phyloP scores from a whole-genome alignment of 2,113 vertebrate species.

The Chionis minor region DNA sequence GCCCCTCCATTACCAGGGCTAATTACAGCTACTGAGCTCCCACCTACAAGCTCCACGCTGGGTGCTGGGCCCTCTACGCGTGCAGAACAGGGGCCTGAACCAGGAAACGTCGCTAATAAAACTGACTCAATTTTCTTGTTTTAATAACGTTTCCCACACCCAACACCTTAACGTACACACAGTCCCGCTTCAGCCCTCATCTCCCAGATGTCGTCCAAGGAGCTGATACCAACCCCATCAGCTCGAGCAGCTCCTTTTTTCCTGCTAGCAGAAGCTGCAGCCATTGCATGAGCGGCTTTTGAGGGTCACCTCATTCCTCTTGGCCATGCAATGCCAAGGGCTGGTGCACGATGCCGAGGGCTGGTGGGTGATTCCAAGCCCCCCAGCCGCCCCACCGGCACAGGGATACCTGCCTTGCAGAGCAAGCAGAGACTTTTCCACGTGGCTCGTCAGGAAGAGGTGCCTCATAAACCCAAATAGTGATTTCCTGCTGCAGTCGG shows the following conservation, averaged over 20 bases:
- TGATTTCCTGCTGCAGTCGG: conserved; percentile 76
- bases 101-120: accelerated
- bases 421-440: not conserved
- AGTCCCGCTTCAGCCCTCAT: not conserved
- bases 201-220: not conserved
- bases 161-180: not conserved
- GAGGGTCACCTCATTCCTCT: not conserved
- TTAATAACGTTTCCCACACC: not conserved
- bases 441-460: conserved; percentile 75
- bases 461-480: conserved; percentile 80
- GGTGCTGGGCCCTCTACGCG: not conserved
- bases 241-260: not conserved
- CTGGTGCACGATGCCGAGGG: not conserved
- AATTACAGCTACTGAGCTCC: not conserved
- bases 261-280: not conserved
- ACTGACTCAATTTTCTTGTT: not conserved
- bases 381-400: not conserved
- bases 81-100: not conserved
- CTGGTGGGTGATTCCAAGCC: accelerated
- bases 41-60: accelerated
- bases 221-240: accelerated
- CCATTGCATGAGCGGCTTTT: accelerated
- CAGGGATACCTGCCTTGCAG: not conserved
- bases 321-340: not conserved
- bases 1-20: not conserved